Evolutionary conservation across 2,113 vertebrate species (phyloP).

Genomic region (Gasterosteus nipponicus): DNA sequence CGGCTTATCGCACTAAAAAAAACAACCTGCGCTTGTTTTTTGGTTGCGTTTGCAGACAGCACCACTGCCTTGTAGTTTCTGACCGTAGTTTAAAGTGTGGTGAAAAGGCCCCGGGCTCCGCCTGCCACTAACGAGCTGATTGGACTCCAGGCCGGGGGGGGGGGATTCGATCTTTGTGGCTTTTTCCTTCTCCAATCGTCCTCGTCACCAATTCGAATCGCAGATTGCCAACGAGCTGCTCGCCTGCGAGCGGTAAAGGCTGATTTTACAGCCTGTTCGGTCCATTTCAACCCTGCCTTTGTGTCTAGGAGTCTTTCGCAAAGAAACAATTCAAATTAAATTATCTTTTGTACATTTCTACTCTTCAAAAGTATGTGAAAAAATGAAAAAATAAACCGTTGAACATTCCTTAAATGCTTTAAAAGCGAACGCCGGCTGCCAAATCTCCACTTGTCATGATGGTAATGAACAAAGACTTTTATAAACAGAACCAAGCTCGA

Average conservation of each 20-base stretch:
- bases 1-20: conserved; percentile 22
- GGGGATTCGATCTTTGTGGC: not conserved
- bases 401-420: not conserved
- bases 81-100: conserved; percentile 20
- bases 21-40: not conserved
- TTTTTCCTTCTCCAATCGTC: not conserved
- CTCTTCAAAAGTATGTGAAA: not conserved
- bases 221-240: not conserved
- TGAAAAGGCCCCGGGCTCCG: conserved; percentile 28
- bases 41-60: conserved; percentile 15
- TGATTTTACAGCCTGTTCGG: not conserved
- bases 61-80: conserved; percentile 5
- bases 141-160: conserved; percentile 58
- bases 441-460: conserved; percentile 29
- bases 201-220: not conserved
- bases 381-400: too few relatives aligned
- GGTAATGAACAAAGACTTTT: conserved; percentile 46
- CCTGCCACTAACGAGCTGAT: conserved; percentile 67
- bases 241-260: not conserved
- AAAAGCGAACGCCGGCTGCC: conserved; percentile 10
- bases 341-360: not conserved
- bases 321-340: not conserved
- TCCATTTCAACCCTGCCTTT: not conserved
- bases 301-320: not conserved
- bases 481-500: conserved; percentile 37